Evolutionary conservation across 2,797 vertebrate species (phyloP), one percentile per base, ranked within the genome.

Genomic region (Eulemur albifrons): DNA sequence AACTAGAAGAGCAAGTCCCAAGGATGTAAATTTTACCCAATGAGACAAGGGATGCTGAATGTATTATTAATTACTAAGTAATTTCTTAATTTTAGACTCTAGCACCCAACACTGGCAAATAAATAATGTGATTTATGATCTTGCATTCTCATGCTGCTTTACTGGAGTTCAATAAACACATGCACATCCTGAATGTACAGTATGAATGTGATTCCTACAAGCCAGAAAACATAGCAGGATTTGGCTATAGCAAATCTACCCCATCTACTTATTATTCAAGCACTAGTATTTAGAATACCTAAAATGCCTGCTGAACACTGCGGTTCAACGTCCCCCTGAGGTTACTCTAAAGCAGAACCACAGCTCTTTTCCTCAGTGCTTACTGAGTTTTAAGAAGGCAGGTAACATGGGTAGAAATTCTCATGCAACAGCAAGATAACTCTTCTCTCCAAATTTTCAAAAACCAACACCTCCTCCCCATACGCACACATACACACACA

Each of bases 31-130:
- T 97, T 94, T 97, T 80, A 81, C 73, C 67, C 94, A 95, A 92
- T 79, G 88, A 97, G 96, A 96, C 52, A 61, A 95, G 93, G 59
- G 86, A 92, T 93, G 40, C 89, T 81, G 80, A 91, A 73, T 95
- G 57, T 59, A 96, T 94, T 97, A 97, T 96, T 97, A 97, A 97
- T 96, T 97, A 88, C 88, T 94, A 88, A 97, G 93, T 93, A 69
- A 97, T 97, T 85, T 88, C 93, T 97, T 96, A 96, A 97, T 96
- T 97, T 97, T 96, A 92, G 73, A 94, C 77, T 69, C 72, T 76
- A 88, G 82, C 65, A 35, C 77, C 81, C 65, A 75, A 86, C 76
- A 23, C 17, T 40, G 57, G 73, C 70, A 97, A 94, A 94, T 95
- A 97, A 93, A 94, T 76, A 79, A 79, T 27, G 73, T 95, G 95